phyloP scores from a whole-genome alignment of 2,797 vertebrate species.

The Tragelaphus eurycerus region DNA sequence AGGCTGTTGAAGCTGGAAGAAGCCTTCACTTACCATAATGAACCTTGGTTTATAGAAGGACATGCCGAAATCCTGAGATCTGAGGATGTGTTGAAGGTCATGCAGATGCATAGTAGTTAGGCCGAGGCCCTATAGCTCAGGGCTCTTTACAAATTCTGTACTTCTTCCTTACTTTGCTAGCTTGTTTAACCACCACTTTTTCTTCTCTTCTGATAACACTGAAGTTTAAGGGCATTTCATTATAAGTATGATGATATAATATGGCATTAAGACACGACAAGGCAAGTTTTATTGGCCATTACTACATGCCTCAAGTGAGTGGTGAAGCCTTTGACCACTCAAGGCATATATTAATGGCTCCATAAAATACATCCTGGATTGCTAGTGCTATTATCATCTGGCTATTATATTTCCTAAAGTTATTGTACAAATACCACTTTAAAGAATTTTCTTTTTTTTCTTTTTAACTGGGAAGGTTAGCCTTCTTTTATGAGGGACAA shows the following conservation, averaged over 20 bases:
- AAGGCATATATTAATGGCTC: conserved; percentile 63
- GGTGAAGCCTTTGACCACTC: conserved; percentile 43
- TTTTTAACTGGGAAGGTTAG: conserved; percentile 19
- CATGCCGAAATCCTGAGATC: neutral
- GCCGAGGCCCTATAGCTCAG: neutral
- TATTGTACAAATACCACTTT: conserved; percentile 59
- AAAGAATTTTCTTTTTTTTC: conserved; percentile 23
- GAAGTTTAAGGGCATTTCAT: conserved; percentile 67
- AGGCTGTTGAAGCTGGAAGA: neutral
- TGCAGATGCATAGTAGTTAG: neutral
- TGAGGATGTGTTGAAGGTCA: neutral
- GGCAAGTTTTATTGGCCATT: conserved; percentile 63
- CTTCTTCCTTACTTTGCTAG: neutral
- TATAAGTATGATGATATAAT: conserved; percentile 41
- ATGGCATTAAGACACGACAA: conserved; percentile 52
- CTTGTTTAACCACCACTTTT: neutral
- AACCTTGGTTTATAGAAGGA: neutral
- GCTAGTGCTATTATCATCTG: conserved; percentile 46
- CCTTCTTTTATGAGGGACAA: neutral
- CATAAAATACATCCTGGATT: conserved; percentile 39
- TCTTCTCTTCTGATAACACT: conserved; percentile 34
- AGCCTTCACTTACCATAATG: neutral
- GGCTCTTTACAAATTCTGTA: neutral
- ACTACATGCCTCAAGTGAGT: conserved; percentile 44
- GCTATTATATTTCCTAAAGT: conserved; percentile 58